A percentile compares a stretch with the other conserved stretches of the same genome.
Conservation (phyloP, 2,113 vertebrate species). For the Tylochromis polylepis region DNA sequence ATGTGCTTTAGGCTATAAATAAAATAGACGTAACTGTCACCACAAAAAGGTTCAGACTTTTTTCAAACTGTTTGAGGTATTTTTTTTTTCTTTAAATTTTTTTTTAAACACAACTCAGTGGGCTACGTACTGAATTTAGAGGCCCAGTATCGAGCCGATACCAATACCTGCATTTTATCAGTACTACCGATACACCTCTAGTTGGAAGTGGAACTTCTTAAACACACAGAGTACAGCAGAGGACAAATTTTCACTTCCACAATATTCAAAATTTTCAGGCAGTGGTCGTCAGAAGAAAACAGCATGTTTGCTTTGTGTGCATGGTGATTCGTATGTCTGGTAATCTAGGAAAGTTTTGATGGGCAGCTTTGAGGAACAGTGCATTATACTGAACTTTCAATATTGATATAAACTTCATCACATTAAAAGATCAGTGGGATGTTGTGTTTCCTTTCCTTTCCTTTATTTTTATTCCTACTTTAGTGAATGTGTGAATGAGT, state of each 20-base stretch:
- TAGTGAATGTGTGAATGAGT: too few species aligned
- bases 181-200: background rate
- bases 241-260: constrained; percentile 48
- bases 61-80: background rate
- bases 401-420: background rate
- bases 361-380: constrained; percentile 53
- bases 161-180: background rate
- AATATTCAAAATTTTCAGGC: background rate
- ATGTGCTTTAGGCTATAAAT: background rate
- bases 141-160: background rate
- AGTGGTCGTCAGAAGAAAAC: constrained; percentile 18
- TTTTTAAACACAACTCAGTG: background rate
- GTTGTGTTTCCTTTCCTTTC: background rate
- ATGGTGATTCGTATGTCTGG: background rate
- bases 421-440: background rate
- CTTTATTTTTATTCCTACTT: background rate
- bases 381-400: constrained; percentile 31
- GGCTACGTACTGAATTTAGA: background rate
- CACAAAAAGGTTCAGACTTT: background rate
- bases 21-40: background rate
- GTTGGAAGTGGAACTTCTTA: background rate
- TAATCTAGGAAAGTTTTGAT: constrained; percentile 69
- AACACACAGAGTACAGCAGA: background rate
- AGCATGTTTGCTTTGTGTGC: background rate
- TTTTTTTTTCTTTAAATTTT: background rate